Evolutionary conservation across 2,888 invertebrate genomes (phyloP), one percentile per base, ranked within the genome.

Genomic region (Aphelenchoides bicaudatus): DNA sequence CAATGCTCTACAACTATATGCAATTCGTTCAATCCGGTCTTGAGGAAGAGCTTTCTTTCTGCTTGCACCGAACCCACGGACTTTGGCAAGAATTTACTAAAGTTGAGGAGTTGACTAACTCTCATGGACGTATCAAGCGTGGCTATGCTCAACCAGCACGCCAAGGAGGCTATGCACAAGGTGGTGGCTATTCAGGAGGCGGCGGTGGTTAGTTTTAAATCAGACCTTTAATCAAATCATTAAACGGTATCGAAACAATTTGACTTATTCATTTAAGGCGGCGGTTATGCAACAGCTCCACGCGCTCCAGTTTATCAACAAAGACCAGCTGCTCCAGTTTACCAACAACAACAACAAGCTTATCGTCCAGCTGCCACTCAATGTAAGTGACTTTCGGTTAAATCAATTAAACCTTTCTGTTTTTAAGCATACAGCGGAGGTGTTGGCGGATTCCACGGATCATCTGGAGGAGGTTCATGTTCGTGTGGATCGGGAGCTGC

Each of bases 1-100:
- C 75, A 25, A 73, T 73, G 75, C 68, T 75, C 28, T 66, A 75
- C 60, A 71, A 74, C 59, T 75, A 76, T 65, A 72, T 75, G 65
- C 75, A 75, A 59, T 71, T 70, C 61, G 70, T 76, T 23, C 77
- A 77, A 58, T 71, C 74, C 37, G 62, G 68, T 30, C 67, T 77
- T 53, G 70, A 71, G 51, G 56, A 65, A n/a, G 77, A 77, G 50
- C 55, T 77, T 34, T 68, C 66, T 43, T 77, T 73, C 66, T 77
- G 77, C 66, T 67, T 66, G 29, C 71, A 70, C 43, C 63, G 75
- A 19, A 69, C 74, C 25, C 62, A 67, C 21, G 68, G 70, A 19
- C 67, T 75, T 29, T 68, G 70, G 54, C 67, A 71, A 5, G 74
- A 75, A 58, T 75, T 21, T 39, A 51, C 43, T 8, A 34, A 34